Percentiles rank a stretch among this genome's conserved stretches.
phyloP scores from a whole-genome alignment of 2,888 invertebrate species.

The Epistrophella euchroma region DNA sequence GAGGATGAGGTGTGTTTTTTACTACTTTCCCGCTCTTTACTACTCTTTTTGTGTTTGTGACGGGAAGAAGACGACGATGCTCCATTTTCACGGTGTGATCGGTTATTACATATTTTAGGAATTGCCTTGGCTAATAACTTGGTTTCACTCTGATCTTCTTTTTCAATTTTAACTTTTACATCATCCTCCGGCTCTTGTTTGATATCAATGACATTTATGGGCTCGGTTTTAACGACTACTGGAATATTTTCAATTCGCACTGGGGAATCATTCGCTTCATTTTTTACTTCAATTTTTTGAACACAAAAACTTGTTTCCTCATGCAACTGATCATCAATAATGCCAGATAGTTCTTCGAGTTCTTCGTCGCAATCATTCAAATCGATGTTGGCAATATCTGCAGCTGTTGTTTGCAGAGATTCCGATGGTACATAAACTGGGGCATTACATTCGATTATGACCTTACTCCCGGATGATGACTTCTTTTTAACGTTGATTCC shows the following conservation, averaged over 20 bases:
- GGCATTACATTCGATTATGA: conserved; percentile 63
- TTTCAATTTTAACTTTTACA: conserved; percentile 10
- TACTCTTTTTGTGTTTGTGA: conserved; percentile 60
- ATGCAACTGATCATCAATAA: conserved; percentile 74
- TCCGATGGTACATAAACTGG: conserved; percentile 82
- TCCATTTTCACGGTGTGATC: conserved; percentile 49
- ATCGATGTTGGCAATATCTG: conserved; percentile 68
- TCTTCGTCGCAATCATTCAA: conserved; percentile 78
- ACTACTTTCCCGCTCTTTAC: conserved; percentile 47
- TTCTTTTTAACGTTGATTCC: conserved; percentile 80
- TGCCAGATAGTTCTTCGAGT: conserved; percentile 77
- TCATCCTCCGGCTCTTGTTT: conserved; percentile 19
- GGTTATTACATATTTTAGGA: conserved; percentile 21
- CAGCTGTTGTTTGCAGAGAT: conserved; percentile 51
- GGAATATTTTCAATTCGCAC: background rate
- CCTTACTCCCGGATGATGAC: conserved; percentile 47
- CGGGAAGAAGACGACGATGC: conserved; percentile 45
- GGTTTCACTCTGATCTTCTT: conserved; percentile 3
- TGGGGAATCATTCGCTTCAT: conserved; percentile 12
- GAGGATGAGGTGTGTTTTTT: conserved; percentile 33
- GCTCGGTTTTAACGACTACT: conserved; percentile 25
- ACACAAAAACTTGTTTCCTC: background rate
- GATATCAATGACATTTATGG: conserved; percentile 34
- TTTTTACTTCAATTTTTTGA: conserved; percentile 7
- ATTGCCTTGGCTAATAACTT: conserved; percentile 5